Conservation (phyloP, 2,113 vertebrate species). For the Cercocebus atys region DNA sequence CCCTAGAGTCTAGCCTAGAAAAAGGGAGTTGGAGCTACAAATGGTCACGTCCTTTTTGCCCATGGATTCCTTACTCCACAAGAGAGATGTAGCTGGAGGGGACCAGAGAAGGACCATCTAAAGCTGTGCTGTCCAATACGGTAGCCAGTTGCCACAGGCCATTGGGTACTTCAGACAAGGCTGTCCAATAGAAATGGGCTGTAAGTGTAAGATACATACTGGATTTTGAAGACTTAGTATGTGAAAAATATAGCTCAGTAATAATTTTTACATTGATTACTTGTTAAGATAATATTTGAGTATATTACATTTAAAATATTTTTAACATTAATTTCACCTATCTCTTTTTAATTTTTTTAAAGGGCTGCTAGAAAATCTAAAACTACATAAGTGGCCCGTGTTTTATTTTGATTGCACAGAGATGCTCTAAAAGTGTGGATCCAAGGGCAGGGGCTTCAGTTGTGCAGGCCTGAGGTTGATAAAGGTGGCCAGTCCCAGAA, state of each 20-base stretch:
- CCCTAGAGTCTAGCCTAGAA: neutral
- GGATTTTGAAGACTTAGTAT: neutral
- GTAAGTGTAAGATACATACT: neutral
- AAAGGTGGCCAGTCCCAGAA: no score
- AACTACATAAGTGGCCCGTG: neutral
- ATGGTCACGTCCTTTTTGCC: rapidly evolving
- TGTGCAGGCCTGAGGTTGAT: neutral
- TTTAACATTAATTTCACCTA: neutral
- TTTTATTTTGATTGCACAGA: neutral
- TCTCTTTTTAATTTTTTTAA: neutral
- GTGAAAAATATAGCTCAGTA: neutral
- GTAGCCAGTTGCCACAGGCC: neutral
- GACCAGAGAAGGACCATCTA: rapidly evolving
- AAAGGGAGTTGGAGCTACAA: neutral
- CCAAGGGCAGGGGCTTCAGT: rapidly evolving
- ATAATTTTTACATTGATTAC: neutral
- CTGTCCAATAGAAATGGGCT: no score
- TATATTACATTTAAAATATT: neutral
- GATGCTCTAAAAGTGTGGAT: no score
- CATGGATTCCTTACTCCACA: neutral
- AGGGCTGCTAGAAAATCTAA: neutral
- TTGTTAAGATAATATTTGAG: neutral
- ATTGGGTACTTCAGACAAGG: neutral
- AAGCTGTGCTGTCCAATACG: rapidly evolving
- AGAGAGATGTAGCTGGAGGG: neutral